Base-by-base conservation (phyloP, 2,113 vertebrate genomes). In the Hypocryptadius cinnamomeus region DNA sequence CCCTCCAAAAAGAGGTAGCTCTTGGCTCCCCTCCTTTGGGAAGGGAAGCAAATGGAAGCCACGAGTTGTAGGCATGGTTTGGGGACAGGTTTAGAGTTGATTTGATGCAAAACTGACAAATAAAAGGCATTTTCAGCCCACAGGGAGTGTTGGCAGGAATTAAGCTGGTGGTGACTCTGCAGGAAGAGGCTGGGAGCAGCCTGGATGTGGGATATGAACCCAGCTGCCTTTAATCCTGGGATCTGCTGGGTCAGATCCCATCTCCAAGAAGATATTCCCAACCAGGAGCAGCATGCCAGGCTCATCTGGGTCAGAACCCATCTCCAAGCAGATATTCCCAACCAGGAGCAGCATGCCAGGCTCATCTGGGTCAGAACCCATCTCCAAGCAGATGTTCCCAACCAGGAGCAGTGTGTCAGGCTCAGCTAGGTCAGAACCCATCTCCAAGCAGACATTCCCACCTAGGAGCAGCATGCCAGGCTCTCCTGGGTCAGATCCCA, bases 331-430 rank as follows among this genome's bases (percentile, higher is more conserved):
- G 44, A 45, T 19, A 45, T 45, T 45, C 44, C 45, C n/a, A n/a
- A n/a, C n/a, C n/a, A n/a, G n/a, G n/a, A n/a, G n/a, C n/a, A n/a
- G n/a, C n/a, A n/a, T n/a, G n/a, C n/a, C n/a, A n/a, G n/a, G n/a
- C n/a, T n/a, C n/a, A n/a, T n/a, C 13, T 21, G 45, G 40, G 30
- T 10, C 77, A 25, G 48, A 25, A 25, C 47, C 47, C 47, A 48
- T 12, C 21, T 47, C 45, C 45, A 51, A 10, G 44, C 44, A 20
- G 44, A 45, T 19, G 20, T 45, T 45, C 44, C 45, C 51, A 37
- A 5, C 33, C 81, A 8, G 0, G 0, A 44, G 71, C 53, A n/a
- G 68, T 25, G 8, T 30, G 24, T 3, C 5, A 0, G 42, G 40
- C 40, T 40, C 40, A 40, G n/a, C n/a, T 40, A 13, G 10, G 11